These are phyloP conservation scores for Pedionomus torquatus DNA, from an alignment of 2,113 vertebrate species.

Conservation along the genomic window DNA sequence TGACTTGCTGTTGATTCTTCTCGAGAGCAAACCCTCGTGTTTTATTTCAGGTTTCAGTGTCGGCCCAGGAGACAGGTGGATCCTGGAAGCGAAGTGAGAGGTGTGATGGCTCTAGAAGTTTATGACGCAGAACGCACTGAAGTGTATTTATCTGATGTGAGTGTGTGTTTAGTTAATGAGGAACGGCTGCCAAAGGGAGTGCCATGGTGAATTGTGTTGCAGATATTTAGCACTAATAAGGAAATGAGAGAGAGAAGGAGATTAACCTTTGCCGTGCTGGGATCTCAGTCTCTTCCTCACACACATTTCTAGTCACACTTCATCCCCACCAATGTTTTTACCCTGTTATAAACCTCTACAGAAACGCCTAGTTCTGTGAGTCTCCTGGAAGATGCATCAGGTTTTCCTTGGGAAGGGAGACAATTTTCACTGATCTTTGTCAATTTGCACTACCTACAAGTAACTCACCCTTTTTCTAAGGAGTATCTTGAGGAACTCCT, in stretches of 20 bases:
- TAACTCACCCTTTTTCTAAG: neutral
- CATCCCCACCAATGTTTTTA: neutral
- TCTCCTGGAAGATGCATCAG: neutral
- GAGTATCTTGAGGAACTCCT: constrained; percentile 49
- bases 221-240: constrained; percentile 4
- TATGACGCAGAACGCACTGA: constrained; percentile 66
- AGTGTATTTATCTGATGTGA: constrained; percentile 73
- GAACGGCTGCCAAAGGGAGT: neutral
- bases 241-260: neutral
- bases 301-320: neutral
- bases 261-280: neutral
- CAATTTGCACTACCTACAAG: constrained; percentile 61
- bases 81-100: constrained; percentile 50
- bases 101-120: constrained; percentile 58
- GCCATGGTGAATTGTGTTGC: neutral
- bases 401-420: neutral
- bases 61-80: constrained; percentile 62
- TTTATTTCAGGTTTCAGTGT: constrained; percentile 59
- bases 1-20: neutral
- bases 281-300: neutral
- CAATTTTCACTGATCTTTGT: neutral
- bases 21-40: neutral
- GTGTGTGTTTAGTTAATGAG: neutral
- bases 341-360: neutral
- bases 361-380: neutral